phyloP scores from a whole-genome alignment of 2,888 invertebrate genomes.

The Ariolimax columbianus region DNA sequence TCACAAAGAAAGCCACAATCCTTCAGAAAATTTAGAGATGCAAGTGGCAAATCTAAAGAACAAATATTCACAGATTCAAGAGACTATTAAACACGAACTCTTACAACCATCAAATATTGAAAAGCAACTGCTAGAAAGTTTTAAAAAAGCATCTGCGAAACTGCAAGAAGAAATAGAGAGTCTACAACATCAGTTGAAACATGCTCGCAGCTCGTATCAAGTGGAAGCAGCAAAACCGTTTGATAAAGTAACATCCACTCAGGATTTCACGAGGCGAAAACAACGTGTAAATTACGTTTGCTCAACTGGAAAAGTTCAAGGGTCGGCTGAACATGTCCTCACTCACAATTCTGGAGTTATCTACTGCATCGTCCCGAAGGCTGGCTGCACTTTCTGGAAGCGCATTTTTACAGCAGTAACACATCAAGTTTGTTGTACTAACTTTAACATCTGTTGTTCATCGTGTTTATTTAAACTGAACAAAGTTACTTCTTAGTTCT shows the following conservation, averaged over 20 bases:
- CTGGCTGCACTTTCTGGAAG: slow-evolving; percentile 65
- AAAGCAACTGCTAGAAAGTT: not conserved
- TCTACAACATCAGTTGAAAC: not conserved
- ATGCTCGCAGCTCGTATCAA: not conserved
- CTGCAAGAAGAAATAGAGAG: not conserved
- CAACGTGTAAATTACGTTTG: not conserved
- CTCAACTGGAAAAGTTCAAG: not conserved
- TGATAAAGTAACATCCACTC: not conserved
- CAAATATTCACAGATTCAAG: not conserved
- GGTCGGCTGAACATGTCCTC: slow-evolving; percentile 17
- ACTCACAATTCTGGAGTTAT: slow-evolving; percentile 48
- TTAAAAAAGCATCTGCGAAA: not conserved
- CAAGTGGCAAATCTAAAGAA: not conserved
- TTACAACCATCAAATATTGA: not conserved
- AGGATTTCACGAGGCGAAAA: slow-evolving; percentile 16
- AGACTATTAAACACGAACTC: not conserved
- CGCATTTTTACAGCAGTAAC: slow-evolving; percentile 55
- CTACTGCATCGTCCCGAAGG: slow-evolving; percentile 65
- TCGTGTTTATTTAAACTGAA: too few relatives aligned
- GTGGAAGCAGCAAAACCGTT: too few relatives aligned
- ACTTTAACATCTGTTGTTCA: not conserved
- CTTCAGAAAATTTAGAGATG: too few relatives aligned
- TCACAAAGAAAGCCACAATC: too few relatives aligned
- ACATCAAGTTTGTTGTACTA: not conserved
- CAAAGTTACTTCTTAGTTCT: too few relatives aligned